Evolutionary conservation across 2,888 invertebrate genomes (phyloP).

Genomic region (Crocallis elinguaria): DNA sequence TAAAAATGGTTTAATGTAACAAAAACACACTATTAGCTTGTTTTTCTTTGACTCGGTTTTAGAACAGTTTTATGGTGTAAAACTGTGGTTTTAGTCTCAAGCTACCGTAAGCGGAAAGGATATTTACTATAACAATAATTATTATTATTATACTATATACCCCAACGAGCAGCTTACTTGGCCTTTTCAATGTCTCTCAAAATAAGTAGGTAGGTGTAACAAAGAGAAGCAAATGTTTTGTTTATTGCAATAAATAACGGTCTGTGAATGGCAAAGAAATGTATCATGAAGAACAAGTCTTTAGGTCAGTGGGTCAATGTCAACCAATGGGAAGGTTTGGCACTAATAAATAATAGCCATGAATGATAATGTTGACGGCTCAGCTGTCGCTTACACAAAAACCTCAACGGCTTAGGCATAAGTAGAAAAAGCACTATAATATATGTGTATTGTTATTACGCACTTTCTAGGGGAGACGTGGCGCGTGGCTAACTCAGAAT

Average conservation of each 20-base stretch:
- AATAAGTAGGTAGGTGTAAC: constrained; percentile 12
- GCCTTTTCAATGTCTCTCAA: constrained; percentile 7
- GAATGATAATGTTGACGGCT: constrained; percentile 11
- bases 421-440: constrained; percentile 5
- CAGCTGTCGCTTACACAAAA: constrained; percentile 5
- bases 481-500: not conserved
- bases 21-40: too few species aligned
- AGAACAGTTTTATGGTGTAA: too few species aligned
- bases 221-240: constrained; percentile 19
- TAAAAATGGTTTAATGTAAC: too few species aligned
- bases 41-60: too few species aligned
- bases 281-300: constrained; percentile 13
- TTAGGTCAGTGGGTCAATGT: constrained; percentile 26
- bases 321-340: constrained; percentile 14
- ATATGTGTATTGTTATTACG: not conserved
- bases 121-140: too few species aligned
- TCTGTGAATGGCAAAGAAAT: constrained; percentile 10
- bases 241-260: constrained; percentile 18
- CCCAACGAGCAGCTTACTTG: constrained; percentile 5
- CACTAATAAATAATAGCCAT: constrained; percentile 18
- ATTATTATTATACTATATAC: not conserved
- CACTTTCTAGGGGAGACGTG: constrained; percentile 6
- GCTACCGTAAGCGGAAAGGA: too few species aligned
- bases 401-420: not conserved
- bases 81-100: too few species aligned